Base-by-base conservation (phyloP, 2,113 vertebrate genomes). In the Pongo abelii region DNA sequence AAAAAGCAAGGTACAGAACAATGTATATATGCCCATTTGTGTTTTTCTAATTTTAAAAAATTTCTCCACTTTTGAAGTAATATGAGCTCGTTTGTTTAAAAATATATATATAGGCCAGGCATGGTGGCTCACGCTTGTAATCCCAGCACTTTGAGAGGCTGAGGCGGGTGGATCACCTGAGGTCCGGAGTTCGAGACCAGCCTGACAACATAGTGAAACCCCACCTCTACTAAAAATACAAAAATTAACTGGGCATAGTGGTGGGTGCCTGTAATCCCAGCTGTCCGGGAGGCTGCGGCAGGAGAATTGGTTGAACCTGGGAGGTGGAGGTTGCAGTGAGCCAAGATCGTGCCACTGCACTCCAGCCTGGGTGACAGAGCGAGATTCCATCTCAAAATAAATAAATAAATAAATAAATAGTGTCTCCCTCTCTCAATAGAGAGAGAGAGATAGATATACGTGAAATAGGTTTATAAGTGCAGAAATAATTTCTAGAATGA, bases 401-500 rank as follows among this genome's bases (percentile, higher is more conserved):
- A 69, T 35, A 69, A 35, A 67, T 32, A 35, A 61, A 61, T 57
- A 64, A 61, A 61, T 61, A 61, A 61, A 64, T 64, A 64, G 30
- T 64, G 61, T 64, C 27, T 64, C 61, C 27, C 27, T 64, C 12
- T 64, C 27, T 64, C 6, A 6, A 30, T 64, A 46, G 46, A 9
- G 1, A 30, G 27, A 75, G 3, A n/a, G 32, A 46, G 17, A 40
- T 9, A 80, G 3, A 59, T 20, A 38, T 1, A 46, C 6, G 67
- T 43, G 70, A 94, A 88, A 75, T 64, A 84, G 30, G n/a, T 96
- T 93, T 94, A 64, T 96, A 81, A 96, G 83, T 85, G 11, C 22
- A 72, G 83, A 67, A 48, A 61, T 84, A 22, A 64, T 6, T 94
- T 67, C 35, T 80, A 12, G 38, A 93, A 61, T 94, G 38, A 86